Base-by-base conservation (phyloP, 2,113 vertebrate species). In the Enhydra lutris region DNA sequence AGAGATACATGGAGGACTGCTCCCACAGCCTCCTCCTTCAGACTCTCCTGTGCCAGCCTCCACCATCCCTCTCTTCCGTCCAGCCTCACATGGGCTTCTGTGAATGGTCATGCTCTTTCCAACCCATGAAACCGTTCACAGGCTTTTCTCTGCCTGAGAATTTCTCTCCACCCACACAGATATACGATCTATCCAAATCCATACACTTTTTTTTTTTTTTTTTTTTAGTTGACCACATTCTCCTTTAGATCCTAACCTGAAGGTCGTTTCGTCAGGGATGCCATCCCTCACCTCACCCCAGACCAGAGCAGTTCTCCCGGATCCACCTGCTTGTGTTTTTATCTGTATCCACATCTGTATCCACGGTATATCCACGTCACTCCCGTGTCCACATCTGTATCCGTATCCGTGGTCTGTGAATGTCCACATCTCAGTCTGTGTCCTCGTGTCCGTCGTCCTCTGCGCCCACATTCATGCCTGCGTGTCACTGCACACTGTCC, bases 51-150 rank as follows among this genome's bases (percentile, higher is more conserved):
- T n/a, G 21, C 4, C 3, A 0, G 8, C 6, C 1, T 76, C 23
- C 3, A n/a, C 17, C 3, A 3, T 12, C 7, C 29, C 23, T 2
- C 23, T 0, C 10, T 21, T 6, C 14, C 0, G 11, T 42, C 3
- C 24, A 50, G 31, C 26, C 74, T 82, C 36, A 21, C 12, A 4
- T 6, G 23, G 26, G 45, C 17, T 29, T 83, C 79, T 0, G 0
- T 5, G 45, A 31, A 36, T 23, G 29, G 12, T 34, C 24, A 17
- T 11, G 2, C 3, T 92, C 21, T 26, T 39, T 61, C 10, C 6
- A 78, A 42, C 3, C 31, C 31, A 36, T 1, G 3, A 20, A 15
- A 21, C 17, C 29, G 52, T 79, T 18, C n/a, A 7, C 0, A 24
- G n/a, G 45, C 4, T 86, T 83, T 73, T 73, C 36, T 87, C 34